Evolutionary conservation across 2,113 vertebrate genomes (phyloP).

Genomic region (Riparia riparia): DNA sequence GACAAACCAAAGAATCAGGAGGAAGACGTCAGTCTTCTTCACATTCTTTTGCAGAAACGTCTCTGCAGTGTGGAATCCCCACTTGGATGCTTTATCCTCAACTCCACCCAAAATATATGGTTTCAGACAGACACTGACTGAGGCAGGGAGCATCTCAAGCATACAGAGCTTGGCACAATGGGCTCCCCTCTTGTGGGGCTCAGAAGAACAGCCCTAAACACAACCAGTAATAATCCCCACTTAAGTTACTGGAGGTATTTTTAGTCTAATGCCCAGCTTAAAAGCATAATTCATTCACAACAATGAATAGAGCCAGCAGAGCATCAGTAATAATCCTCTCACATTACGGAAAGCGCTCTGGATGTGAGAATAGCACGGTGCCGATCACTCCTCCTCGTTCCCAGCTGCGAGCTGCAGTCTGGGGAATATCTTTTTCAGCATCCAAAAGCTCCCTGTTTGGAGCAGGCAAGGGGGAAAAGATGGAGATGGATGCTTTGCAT

Average conservation of each 20-base stretch:
- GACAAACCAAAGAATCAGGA: not conserved
- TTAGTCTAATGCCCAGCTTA: slow-evolving; percentile 49
- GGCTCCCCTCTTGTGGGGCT: not conserved
- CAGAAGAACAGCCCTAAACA: slow-evolving; percentile 25
- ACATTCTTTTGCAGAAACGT: not conserved
- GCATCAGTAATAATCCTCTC: slow-evolving; percentile 63
- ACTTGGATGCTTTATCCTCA: not conserved
- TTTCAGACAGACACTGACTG: not conserved
- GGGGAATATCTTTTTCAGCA: not conserved
- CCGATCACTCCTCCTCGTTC: slow-evolving; percentile 29
- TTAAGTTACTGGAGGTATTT: slow-evolving; percentile 43
- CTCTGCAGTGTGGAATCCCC: not conserved
- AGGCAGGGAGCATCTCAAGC: not conserved
- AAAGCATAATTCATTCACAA: slow-evolving; percentile 54
- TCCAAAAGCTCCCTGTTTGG: not conserved
- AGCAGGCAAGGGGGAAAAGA: not conserved
- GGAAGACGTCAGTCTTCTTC: not conserved
- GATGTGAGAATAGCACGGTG: not conserved
- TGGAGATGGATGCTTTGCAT: not conserved
- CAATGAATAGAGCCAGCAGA: slow-evolving; percentile 53
- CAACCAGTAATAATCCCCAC: not conserved
- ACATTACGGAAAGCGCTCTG: slow-evolving; percentile 29
- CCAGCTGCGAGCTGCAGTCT: slow-evolving; percentile 25
- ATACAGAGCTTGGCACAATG: not conserved
- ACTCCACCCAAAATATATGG: not conserved